A percentile compares a stretch with the other conserved stretches of the same genome.
phyloP scores from a whole-genome alignment of 2,797 vertebrate genomes.

The Aulostomus chinensis region DNA sequence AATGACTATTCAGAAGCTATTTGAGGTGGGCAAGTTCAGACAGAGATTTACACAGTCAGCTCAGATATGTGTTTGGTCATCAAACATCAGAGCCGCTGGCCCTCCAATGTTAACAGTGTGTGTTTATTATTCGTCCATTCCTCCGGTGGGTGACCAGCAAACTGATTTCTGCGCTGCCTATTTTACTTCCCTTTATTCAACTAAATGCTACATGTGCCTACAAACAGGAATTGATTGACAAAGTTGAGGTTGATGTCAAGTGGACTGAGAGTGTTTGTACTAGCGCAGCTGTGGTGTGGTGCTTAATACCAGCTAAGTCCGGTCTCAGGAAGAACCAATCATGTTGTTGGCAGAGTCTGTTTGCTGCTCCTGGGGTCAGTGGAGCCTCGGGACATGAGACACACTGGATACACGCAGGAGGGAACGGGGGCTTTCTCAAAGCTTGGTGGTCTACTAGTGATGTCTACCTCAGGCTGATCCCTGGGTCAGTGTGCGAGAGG shows the following conservation, averaged over 20 bases:
- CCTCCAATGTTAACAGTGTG: conserved; percentile 44
- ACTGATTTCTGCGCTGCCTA: not conserved
- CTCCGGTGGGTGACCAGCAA: not conserved
- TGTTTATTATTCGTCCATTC: conserved; percentile 23
- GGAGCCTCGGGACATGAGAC: conserved; percentile 64
- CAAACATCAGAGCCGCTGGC: conserved; percentile 33
- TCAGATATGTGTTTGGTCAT: conserved; percentile 51
- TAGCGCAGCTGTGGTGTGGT: conserved; percentile 47
- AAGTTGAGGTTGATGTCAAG: conserved; percentile 38
- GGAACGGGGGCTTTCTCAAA: conserved; percentile 46
- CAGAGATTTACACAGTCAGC: conserved; percentile 49
- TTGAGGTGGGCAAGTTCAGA: conserved; percentile 48
- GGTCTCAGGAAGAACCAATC: conserved; percentile 76
- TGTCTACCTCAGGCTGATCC: conserved; percentile 41
- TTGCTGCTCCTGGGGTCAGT: conserved; percentile 66
- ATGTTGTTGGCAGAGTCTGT: conserved; percentile 54
- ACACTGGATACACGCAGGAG: conserved; percentile 52
- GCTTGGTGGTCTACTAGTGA: conserved; percentile 62
- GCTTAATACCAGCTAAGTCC: conserved; percentile 66
- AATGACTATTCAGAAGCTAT: conserved; percentile 54
- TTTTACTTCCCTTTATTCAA: conserved; percentile 3
- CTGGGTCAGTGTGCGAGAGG: conserved; percentile 22
- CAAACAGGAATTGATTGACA: conserved; percentile 26
- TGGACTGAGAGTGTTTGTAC: conserved; percentile 41
- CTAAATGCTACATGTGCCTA: conserved; percentile 12